Base-by-base conservation (phyloP, 2,113 vertebrate genomes). In the Galemys pyrenaicus region DNA sequence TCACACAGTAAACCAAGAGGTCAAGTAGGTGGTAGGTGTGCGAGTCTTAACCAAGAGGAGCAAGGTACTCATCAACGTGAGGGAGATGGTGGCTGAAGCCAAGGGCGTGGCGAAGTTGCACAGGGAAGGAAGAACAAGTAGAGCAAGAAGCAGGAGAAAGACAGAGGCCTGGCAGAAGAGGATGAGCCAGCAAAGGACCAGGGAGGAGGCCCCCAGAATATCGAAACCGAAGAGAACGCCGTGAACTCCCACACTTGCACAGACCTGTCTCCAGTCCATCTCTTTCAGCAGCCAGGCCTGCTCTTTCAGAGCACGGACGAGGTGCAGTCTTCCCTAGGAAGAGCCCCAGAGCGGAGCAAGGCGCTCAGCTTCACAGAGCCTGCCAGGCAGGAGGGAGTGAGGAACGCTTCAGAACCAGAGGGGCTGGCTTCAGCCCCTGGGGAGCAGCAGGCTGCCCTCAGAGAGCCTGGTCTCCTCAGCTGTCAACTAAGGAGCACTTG, bases 151-250 rank as follows among this genome's bases (percentile, higher is more conserved):
- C 60, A 84, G 26, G 39, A 65, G n/a, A 26, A 32, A 65, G 13
- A 11, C 6, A 30, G 39, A 67, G n/a, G 6, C 71, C 83, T 39
- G 35, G 32, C 16, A 80, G 32, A 58, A 30, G 39, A 62, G 75
- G n/a, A 13, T 15, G 28, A 26, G 37, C 17, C n/a, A 26, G 13
- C 39, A n/a, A 70, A 82, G 44, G 35, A 41, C 49, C 17, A 0
- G 0, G 51, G 62, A 37, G 9, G 39, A 82, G 51, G 11, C 26
- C 64, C 26, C 28, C 22, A 41, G 41, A 58, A 24, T 26, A 37
- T 19, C 20, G 17, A n/a, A 65, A 32, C 24, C 0, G n/a, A n/a
- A 46, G 19, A 44, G 3, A 12, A 6, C 46, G 0, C 30, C 37
- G 54, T 15, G 26, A 22, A 54, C 20, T 44, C 81, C 68, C 35